Conservation (phyloP, 2,888 invertebrate species). For the Synergus japonicus region DNA sequence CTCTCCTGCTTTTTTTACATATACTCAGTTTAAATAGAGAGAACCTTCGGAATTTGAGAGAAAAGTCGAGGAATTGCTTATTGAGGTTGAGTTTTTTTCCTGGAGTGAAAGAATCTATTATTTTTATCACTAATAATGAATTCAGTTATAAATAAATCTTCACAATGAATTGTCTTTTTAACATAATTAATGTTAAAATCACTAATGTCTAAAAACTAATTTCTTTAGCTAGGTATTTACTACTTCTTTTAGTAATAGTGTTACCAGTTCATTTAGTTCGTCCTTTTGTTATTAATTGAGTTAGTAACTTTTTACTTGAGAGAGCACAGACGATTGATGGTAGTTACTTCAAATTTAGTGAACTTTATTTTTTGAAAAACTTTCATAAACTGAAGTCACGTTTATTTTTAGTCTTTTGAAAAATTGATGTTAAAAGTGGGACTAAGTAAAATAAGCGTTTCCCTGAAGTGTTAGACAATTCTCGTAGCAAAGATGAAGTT, state of each 20-base stretch:
- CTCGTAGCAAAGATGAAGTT: not conserved
- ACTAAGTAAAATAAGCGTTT: not conserved
- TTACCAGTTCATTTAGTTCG: no score
- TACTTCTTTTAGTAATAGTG: no score
- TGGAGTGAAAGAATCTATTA: not conserved
- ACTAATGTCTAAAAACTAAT: no score
- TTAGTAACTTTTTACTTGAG: no score
- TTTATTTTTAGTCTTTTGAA: conserved; percentile 4
- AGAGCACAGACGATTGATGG: no score
- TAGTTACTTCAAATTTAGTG: no score
- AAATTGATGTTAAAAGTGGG: not conserved
- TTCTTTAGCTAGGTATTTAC: no score
- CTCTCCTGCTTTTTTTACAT: not conserved
- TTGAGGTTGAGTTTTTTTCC: not conserved
- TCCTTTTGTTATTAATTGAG: no score
- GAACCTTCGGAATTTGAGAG: not conserved
- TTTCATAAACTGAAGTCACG: not conserved
- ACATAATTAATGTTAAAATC: no score
- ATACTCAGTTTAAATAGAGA: not conserved
- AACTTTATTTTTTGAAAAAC: not conserved
- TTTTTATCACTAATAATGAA: not conserved
- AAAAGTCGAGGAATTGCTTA: conserved; percentile 1
- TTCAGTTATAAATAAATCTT: not conserved
- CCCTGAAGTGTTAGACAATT: not conserved
- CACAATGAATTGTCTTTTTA: no score